Conservation (phyloP, 2,113 vertebrate species). For the Madoqua kirkii region DNA sequence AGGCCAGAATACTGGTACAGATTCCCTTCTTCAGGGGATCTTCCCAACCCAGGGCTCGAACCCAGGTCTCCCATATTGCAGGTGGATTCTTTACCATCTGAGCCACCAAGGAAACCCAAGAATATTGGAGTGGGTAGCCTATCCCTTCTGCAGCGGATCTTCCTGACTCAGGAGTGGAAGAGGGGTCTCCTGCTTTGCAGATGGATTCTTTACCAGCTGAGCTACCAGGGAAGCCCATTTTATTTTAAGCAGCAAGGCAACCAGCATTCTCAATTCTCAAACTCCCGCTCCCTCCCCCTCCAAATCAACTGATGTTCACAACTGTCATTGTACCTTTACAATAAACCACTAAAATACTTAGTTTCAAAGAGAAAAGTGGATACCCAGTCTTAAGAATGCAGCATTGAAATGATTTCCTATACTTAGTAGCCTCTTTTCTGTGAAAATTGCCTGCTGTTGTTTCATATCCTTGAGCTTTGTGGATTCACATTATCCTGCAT, state of each 20-base stretch:
- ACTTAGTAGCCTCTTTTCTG: constrained; percentile 27
- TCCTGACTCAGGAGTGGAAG: not conserved
- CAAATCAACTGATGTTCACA: constrained; percentile 34
- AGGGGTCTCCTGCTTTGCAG: not conserved
- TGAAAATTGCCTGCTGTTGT: constrained; percentile 36
- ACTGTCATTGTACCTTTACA: constrained; percentile 76
- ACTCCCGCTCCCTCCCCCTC: constrained; percentile 48
- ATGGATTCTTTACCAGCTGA: not conserved
- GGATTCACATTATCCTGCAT: not conserved
- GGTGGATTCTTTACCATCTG: not conserved
- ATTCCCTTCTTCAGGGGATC: not conserved
- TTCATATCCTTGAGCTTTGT: constrained; percentile 34
- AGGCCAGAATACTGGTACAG: not conserved
- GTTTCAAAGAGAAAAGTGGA: constrained; percentile 67
- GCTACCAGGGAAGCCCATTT: not conserved
- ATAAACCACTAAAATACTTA: constrained; percentile 74
- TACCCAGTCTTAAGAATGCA: constrained; percentile 67
- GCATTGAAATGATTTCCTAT: constrained; percentile 66
- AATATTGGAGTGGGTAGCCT: not conserved
- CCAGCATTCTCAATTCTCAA: constrained; percentile 66
- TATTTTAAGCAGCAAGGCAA: constrained; percentile 75
- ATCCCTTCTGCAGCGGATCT: not conserved
- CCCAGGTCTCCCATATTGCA: not conserved
- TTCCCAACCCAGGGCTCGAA: not conserved
- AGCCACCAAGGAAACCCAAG: not conserved